A percentile compares a stretch with the other conserved stretches of the same genome.
Evolutionary conservation across 92 coral and sea anemone genomes (phyloP).

Genomic region (Meandrina meandrites): DNA sequence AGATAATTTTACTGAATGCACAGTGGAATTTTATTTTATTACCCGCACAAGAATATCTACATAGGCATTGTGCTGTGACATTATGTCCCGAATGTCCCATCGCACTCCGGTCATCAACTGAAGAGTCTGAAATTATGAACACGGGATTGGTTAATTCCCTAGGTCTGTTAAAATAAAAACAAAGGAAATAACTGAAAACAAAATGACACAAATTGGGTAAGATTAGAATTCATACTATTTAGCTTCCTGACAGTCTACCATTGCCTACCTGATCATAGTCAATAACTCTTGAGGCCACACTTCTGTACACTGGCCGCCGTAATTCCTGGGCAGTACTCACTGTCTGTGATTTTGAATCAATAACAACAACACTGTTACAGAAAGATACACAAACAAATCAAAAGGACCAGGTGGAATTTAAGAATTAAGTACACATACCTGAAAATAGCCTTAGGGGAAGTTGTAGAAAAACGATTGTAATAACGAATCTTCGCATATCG

Average conservation of each 20-base stretch:
- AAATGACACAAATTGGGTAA: not conserved
- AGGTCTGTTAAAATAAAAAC: not conserved
- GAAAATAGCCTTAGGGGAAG: too few species aligned
- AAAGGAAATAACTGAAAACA: not conserved
- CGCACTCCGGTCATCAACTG: slow-evolving; percentile 92
- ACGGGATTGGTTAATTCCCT: not conserved
- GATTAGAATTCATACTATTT: not conserved
- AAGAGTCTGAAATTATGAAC: slow-evolving; percentile 64
- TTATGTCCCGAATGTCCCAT: slow-evolving; percentile 98
- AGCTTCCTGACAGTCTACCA: not conserved
- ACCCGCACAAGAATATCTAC: slow-evolving; percentile 96
- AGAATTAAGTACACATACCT: too few species aligned
- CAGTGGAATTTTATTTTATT: not conserved
- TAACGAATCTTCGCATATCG: not conserved
- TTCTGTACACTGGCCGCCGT: slow-evolving; percentile 93
- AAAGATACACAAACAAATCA: too few species aligned
- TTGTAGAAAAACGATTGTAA: too few species aligned
- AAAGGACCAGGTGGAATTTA: too few species aligned
- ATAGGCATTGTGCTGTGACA: slow-evolving; percentile 98
- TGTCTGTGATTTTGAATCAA: slow-evolving; percentile 61
- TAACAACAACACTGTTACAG: too few species aligned
- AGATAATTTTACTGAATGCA: not conserved
- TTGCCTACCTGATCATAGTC: slow-evolving; percentile 86
- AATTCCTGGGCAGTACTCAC: slow-evolving; percentile 91
- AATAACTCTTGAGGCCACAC: slow-evolving; percentile 83